Base-by-base conservation (phyloP, 2,797 vertebrate species). In the Pseudotriccus pelzelni region DNA sequence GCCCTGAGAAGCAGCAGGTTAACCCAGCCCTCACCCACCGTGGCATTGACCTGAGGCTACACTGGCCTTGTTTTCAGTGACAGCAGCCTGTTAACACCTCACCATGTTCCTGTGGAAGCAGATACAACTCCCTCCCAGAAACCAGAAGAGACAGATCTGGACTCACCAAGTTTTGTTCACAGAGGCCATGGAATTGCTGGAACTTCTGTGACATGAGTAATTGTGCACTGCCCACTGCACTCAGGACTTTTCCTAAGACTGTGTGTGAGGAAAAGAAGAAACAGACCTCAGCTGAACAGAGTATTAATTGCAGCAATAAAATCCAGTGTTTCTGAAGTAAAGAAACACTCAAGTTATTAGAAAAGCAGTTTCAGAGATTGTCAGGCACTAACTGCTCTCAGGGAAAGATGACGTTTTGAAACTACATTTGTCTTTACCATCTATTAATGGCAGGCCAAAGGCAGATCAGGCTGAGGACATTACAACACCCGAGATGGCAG, bases 161-260 rank as follows among this genome's bases (percentile, higher is more conserved):
- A 99, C 99, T 98, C 95, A 99, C 99, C 99, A 99, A 96, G 98
- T 99, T 99, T 97, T 99, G 99, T 84, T 99, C 99, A 97, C 99
- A 99, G 96, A 99, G 98, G 89, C 99, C 99, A 8, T 98, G 98
- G 97, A 99, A 99, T 97, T 99, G 99, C 98, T 99, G 99, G 98
- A 99, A 99, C 98, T 99, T 99, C 98, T 99, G 99, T 83, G 99
- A 99, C 98, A 99, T 99, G 55, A 99, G 97, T 97, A 99, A 98
- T 97, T 99, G 99, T 93, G 99, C 99, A 77, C 99, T 99, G 98
- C 99, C 99, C 93, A 99, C 99, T 23, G 99, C 99, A 93, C 99
- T 99, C 97, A 99, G 99, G 87, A 99, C 98, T 97, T 99, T 99
- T 82, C 99, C 99, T 97, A 99, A 98, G 96, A 99, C 99, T 99